Evolutionary conservation across 2,888 invertebrate genomes (phyloP).

Genomic region (Orthosia incerta): DNA sequence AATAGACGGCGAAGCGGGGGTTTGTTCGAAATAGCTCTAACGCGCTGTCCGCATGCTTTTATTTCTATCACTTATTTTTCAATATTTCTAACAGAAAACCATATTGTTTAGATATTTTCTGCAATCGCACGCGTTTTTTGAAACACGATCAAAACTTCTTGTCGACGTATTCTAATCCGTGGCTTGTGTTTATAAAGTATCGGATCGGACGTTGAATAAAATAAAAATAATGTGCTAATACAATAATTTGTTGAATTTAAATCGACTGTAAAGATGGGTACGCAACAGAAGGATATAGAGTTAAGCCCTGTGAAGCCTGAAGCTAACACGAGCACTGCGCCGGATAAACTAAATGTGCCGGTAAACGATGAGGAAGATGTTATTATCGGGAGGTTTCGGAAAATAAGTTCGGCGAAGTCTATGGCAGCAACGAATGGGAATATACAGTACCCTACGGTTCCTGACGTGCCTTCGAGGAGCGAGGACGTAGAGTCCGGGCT

Average conservation of each 20-base stretch:
- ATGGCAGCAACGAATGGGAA: slow-evolving; percentile 90
- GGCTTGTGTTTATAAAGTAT: slow-evolving; percentile 11
- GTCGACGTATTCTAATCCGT: slow-evolving; percentile 1
- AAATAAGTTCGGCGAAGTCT: slow-evolving; percentile 89
- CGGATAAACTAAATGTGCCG: slow-evolving; percentile 75
- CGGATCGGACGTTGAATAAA: slow-evolving; percentile 10
- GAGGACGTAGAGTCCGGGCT: slow-evolving; percentile 85
- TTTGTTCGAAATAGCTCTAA: slow-evolving; percentile 37
- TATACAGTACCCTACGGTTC: slow-evolving; percentile 85
- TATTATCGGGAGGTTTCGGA: slow-evolving; percentile 88
- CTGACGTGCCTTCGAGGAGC: slow-evolving; percentile 75
- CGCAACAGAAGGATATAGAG: slow-evolving; percentile 86
- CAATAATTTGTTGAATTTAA: slow-evolving; percentile 14
- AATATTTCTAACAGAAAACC: slow-evolving; percentile 56
- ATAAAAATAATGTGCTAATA: slow-evolving; percentile 54
- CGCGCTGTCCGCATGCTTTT: slow-evolving; percentile 43
- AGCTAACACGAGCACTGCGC: slow-evolving; percentile 65
- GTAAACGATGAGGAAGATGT: slow-evolving; percentile 87
- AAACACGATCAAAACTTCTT: slow-evolving; percentile 6
- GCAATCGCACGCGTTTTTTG: neutral
- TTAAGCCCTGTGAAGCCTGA: slow-evolving; percentile 82
- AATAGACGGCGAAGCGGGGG: slow-evolving; percentile 39
- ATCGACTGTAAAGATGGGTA: slow-evolving; percentile 74
- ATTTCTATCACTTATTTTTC: slow-evolving; percentile 12
- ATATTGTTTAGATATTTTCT: slow-evolving; percentile 11